Base-by-base conservation (phyloP, 2,888 invertebrate species). In the Oeneis ivallda region DNA sequence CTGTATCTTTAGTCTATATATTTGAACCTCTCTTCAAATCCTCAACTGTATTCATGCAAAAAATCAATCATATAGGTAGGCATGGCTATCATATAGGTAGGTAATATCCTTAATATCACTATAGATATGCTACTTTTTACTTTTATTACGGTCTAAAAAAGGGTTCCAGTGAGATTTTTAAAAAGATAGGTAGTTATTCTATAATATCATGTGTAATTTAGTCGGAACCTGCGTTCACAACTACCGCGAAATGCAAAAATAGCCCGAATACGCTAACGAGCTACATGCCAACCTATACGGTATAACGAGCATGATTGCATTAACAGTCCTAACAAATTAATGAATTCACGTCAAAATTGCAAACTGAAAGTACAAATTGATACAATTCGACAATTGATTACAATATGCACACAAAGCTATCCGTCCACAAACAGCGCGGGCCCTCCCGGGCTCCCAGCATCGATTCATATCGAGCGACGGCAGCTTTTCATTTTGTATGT, bases 401-500 rank as follows among this genome's bases (percentile, higher is more conserved):
- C 90, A 84, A 89, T 87, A 89, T 91, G 85, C 87, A 88, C 87
- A 89, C 86, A 88, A 79, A 84, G 81, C 82, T 81, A 84, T 83
- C 81, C 81, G 81, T 87, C 83, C 86, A 85, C 89, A 89, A 89
- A 90, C 88, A 89, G 63, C 26, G 43, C 85, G 89, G 89, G 89
- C 89, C 89, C 88, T 87, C 89, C 81, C 83, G n/a, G n/a, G n/a
- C n/a, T 78, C 68, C 81, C 84, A 80, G 79, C 86, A 80, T 83
- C 90, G 89, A 87, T 90, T 89, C 90, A 92, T 92, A 91, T 87
- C 87, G 85, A 82, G 76, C 86, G 85, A 82, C 82, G 78, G 85
- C 79, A 76, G 89, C 89, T 87, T 89, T 90, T 90, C 91, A 91
- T 91, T 92, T 90, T 85, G 88, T 85, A 90, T 89, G 91, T 90